These are phyloP conservation scores for Pristionchus mayeri DNA, from an alignment of 2,888 invertebrate species.

Conservation along the genomic window DNA sequence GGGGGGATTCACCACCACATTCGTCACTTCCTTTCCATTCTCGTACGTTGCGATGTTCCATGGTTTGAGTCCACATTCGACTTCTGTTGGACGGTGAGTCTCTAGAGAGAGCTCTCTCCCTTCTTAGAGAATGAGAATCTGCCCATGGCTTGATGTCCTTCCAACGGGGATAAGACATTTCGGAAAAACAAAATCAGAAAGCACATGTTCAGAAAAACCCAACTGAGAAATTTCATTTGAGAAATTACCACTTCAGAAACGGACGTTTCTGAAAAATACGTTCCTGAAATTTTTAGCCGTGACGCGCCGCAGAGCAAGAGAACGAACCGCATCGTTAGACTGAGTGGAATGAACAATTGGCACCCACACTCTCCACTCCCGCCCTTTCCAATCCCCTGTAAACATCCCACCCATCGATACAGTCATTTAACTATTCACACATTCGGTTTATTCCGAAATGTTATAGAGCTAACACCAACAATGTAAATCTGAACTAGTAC, in stretches of 20 bases:
- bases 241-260: too few relatives aligned
- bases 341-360: constrained; percentile 5
- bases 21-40: constrained; percentile 61
- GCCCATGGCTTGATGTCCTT: constrained; percentile 38
- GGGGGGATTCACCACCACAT: not conserved
- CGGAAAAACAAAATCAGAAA: too few relatives aligned
- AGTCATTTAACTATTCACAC: not conserved
- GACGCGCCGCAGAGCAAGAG: constrained; percentile 57
- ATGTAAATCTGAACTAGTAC: not conserved
- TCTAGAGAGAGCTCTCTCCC: too few relatives aligned
- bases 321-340: constrained; percentile 47
- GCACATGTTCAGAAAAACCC: too few relatives aligned
- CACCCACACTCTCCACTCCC: constrained; percentile 1
- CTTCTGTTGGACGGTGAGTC: constrained; percentile 74
- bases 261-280: too few relatives aligned
- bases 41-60: constrained; percentile 71
- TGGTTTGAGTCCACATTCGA: constrained; percentile 70
- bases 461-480: not conserved
- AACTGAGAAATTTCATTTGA: too few relatives aligned
- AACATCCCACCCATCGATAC: not conserved
- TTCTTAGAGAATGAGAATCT: constrained; percentile 73
- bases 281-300: too few relatives aligned
- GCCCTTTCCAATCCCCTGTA: not conserved
- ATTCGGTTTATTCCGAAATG: not conserved
- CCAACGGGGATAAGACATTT: not conserved